Conservation (phyloP, 2,888 invertebrate species). For the Xanthia icteritia region DNA sequence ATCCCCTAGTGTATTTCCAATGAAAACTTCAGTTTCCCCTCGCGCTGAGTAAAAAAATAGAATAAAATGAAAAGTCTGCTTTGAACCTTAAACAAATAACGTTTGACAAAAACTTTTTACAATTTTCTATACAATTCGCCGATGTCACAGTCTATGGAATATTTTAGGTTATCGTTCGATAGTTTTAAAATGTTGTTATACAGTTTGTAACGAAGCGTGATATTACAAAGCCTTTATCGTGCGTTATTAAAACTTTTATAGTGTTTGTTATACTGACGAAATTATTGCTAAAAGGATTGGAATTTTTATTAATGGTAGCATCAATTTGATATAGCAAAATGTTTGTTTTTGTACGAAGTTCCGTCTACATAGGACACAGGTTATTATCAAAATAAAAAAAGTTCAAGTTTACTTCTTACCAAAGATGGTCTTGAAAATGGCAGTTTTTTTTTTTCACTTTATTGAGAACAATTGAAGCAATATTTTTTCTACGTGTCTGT, state of each 20-base stretch:
- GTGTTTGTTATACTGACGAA: background rate
- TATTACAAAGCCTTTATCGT: slow-evolving; percentile 27
- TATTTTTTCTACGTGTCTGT: no score
- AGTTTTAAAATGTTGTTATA: slow-evolving; percentile 34
- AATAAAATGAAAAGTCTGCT: slow-evolving; percentile 32
- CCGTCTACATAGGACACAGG: no score
- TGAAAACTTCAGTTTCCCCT: slow-evolving; percentile 36
- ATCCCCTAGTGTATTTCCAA: slow-evolving; percentile 35
- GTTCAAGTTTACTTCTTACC: background rate
- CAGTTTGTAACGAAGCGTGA: slow-evolving; percentile 32
- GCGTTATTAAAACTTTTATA: slow-evolving; percentile 13
- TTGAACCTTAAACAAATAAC: slow-evolving; percentile 56
- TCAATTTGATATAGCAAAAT: background rate
- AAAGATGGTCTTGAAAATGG: background rate
- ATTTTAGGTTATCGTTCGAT: slow-evolving; percentile 39
- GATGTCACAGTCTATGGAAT: slow-evolving; percentile 42
- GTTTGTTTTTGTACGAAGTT: background rate
- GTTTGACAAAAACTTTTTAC: slow-evolving; percentile 59
- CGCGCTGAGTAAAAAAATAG: slow-evolving; percentile 31
- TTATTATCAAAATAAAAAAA: background rate
- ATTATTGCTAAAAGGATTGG: slow-evolving; percentile 15
- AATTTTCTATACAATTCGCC: slow-evolving; percentile 53
- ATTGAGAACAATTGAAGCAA: background rate
- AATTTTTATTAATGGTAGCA: background rate
- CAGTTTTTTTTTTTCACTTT: no score